Percentiles rank a stretch among this genome's conserved stretches.
Conservation (phyloP, 1,140 invertebrate genomes). For the Drosophila bocqueti region DNA sequence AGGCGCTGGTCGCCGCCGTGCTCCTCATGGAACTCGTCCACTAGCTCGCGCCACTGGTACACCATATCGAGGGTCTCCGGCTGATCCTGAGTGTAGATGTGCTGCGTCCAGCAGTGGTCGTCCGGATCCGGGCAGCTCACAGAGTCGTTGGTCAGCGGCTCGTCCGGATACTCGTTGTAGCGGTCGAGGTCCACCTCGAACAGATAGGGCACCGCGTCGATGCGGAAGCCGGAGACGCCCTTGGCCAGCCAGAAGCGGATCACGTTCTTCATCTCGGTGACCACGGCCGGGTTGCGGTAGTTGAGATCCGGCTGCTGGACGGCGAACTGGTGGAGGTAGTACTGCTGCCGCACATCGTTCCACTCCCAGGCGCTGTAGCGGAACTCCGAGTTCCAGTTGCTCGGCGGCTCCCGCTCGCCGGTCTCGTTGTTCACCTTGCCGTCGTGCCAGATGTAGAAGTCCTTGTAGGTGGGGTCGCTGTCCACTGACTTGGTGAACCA, state of each 20-base stretch:
- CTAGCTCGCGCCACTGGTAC: conserved; percentile 87
- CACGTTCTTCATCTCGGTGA: conserved; percentile 87
- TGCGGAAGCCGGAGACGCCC: conserved; percentile 90
- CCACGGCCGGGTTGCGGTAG: conserved; percentile 87
- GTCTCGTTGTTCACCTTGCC: conserved; percentile 76
- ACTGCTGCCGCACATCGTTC: conserved; percentile 86
- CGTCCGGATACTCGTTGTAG: conserved; percentile 87
- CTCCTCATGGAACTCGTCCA: conserved; percentile 86
- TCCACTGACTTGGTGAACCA: conserved; percentile 90
- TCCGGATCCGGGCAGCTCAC: conserved; percentile 71
- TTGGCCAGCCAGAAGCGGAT: conserved; percentile 90
- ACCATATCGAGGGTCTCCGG: conserved; percentile 88
- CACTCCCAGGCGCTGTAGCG: conserved; percentile 86
- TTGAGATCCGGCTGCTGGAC: conserved; percentile 90
- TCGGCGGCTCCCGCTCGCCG: conserved; percentile 84
- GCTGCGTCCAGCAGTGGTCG: conserved; percentile 87
- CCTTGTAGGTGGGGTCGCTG: conserved; percentile 86
- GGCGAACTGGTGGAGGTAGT: conserved; percentile 88
- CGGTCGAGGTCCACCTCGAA: conserved; percentile 86
- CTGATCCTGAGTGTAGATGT: conserved; percentile 88
- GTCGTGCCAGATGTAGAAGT: conserved; percentile 91
- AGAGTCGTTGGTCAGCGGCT: conserved; percentile 86
- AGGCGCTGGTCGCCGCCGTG: conserved; percentile 85
- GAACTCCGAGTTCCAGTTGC: conserved; percentile 87
- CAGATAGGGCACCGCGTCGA: conserved; percentile 88